Percentiles rank a stretch among this genome's conserved stretches.
Conservation (phyloP, 1,140 invertebrate genomes). For the Zophobas morio region DNA sequence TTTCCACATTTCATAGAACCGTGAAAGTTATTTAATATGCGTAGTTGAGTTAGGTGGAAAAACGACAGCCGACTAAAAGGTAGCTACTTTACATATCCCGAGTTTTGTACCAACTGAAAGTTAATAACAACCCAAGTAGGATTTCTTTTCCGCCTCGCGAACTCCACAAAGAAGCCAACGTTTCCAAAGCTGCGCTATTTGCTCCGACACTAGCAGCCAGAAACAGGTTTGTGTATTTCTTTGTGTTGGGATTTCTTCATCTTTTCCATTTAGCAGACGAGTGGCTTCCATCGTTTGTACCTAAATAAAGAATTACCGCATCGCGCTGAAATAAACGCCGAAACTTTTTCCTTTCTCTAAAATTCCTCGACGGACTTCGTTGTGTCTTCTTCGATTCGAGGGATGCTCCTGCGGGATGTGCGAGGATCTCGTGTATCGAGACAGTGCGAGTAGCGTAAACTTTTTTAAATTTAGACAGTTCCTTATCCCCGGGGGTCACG, state of each 20-base stretch:
- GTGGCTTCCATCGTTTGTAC: conserved; percentile 30
- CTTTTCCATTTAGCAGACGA: conserved; percentile 44
- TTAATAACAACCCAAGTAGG: conserved; percentile 48
- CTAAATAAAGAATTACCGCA: conserved; percentile 42
- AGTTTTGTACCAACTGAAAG: conserved; percentile 42
- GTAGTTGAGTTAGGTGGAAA: conserved; percentile 19
- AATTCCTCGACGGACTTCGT: neutral
- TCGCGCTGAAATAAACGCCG: conserved; percentile 25
- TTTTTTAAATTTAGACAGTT: conserved; percentile 52
- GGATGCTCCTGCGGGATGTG: conserved; percentile 31
- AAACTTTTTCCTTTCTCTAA: conserved; percentile 17
- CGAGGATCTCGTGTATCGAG: conserved; percentile 22
- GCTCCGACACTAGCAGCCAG: conserved; percentile 39
- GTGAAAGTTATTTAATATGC: conserved; percentile 18
- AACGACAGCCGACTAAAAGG: conserved; percentile 4
- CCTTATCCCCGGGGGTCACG: conserved; percentile 13
- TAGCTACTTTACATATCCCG: conserved; percentile 29
- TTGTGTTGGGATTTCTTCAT: conserved; percentile 41
- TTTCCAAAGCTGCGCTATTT: conserved; percentile 40
- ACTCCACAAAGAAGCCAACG: conserved; percentile 40
- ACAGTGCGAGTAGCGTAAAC: conserved; percentile 40
- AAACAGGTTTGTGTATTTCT: conserved; percentile 50
- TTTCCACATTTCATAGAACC: conserved; percentile 1
- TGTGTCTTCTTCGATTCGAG: conserved; percentile 8
- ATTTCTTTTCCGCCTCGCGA: conserved; percentile 45